Conservation (phyloP, 2,888 invertebrate genomes). For the Scaptomyza flava region DNA sequence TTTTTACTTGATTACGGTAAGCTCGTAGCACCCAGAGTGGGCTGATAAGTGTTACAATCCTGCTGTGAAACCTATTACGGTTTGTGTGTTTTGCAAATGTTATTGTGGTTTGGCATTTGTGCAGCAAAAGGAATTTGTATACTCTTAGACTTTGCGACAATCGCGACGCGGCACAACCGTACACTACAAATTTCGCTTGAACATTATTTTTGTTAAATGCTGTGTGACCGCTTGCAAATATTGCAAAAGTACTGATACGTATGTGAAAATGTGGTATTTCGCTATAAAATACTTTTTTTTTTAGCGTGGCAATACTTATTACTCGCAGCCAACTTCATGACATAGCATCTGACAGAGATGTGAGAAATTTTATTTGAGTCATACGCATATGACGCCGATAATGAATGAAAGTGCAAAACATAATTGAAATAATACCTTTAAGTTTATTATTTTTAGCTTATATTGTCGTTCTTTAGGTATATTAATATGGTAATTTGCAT, state of each 20-base stretch:
- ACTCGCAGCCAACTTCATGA: constrained; percentile 28
- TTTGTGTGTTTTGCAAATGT: constrained; percentile 6
- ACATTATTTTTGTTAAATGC: constrained; percentile 44
- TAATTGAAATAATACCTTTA: too few relatives aligned
- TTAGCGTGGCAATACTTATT: background rate
- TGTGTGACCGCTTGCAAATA: constrained; percentile 11
- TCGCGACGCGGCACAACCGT: constrained; percentile 51
- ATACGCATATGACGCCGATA: background rate
- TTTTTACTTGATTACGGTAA: constrained; percentile 7
- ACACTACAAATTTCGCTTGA: constrained; percentile 35
- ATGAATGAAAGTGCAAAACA: too few relatives aligned
- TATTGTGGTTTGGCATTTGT: constrained; percentile 13
- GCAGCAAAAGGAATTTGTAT: constrained; percentile 5
- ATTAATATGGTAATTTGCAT: background rate
- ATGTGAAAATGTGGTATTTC: background rate
- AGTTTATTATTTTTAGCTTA: background rate
- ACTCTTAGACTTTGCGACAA: constrained; percentile 24
- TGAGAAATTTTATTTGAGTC: background rate
- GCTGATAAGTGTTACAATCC: background rate
- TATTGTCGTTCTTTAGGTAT: background rate
- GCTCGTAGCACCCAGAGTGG: background rate
- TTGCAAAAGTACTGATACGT: constrained; percentile 14
- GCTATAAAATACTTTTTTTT: constrained; percentile 14
- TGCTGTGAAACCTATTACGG: background rate
- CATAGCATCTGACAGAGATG: background rate